Evolutionary conservation across 2,113 vertebrate genomes (phyloP).

Genomic region (Lepus europaeus): DNA sequence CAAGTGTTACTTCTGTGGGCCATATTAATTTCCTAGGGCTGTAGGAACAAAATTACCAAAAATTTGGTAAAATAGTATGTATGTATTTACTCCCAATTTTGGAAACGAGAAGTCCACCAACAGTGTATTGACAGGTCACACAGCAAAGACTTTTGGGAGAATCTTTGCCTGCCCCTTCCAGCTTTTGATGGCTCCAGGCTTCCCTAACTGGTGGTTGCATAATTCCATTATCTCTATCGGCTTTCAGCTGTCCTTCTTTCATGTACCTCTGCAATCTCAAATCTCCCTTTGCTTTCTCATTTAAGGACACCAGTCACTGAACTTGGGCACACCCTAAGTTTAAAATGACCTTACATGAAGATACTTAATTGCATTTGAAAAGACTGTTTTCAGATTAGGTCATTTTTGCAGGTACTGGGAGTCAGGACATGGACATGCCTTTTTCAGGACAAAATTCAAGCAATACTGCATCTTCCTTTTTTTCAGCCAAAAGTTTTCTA

Average conservation of each 20-base stretch:
- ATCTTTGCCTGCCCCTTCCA: neutral
- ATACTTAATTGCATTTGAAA: neutral
- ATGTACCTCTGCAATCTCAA: neutral
- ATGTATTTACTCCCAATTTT: neutral
- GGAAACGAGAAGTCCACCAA: neutral
- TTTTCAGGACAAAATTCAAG: neutral
- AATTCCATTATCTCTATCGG: neutral
- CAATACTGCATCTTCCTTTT: neutral
- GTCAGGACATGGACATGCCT: neutral
- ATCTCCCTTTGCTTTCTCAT: neutral
- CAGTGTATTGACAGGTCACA: neutral
- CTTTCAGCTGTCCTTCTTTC: neutral
- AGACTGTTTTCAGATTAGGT: neutral
- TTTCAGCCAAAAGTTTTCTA: neutral
- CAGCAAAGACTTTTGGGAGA: neutral
- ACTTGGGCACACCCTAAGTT: neutral
- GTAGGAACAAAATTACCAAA: neutral
- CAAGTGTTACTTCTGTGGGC: neutral
- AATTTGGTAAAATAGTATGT: neutral
- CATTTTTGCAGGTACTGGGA: neutral
- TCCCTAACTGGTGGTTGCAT: neutral
- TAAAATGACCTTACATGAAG: neutral
- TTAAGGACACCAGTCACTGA: neutral
- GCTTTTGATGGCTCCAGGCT: neutral
- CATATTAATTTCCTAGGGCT: neutral